Percentiles rank a stretch among this genome's conserved stretches.
These are phyloP conservation scores for Drymodes brunneopygia DNA, from an alignment of 2,113 vertebrate species.

Conservation along the genomic window DNA sequence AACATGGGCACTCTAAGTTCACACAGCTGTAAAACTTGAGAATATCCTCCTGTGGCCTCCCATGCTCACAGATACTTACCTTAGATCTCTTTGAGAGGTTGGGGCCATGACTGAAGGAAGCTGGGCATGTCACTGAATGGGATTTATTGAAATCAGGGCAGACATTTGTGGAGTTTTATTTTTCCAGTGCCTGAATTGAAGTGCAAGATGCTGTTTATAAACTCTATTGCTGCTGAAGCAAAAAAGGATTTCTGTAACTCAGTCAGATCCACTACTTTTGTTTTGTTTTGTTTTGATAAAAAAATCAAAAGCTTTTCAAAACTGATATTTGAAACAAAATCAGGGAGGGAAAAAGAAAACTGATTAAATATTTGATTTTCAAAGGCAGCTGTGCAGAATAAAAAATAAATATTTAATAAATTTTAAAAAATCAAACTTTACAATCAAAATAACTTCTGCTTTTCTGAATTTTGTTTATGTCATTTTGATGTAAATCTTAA, in stretches of 20 bases:
- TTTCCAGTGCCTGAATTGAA: not conserved
- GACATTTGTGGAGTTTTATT: not conserved
- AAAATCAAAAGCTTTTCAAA: not conserved
- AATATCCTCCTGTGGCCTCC: slow-evolving; percentile 34
- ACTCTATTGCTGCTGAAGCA: not conserved
- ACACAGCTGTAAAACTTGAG: slow-evolving; percentile 47
- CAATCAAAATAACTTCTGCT: not conserved
- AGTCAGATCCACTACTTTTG: not conserved
- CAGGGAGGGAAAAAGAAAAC: not conserved
- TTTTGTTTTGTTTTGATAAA: not conserved
- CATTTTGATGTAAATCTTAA: not conserved
- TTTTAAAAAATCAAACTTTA: not conserved
- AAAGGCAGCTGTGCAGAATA: not conserved
- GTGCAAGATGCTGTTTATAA: not conserved
- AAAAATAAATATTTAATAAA: not conserved
- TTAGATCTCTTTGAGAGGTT: not conserved
- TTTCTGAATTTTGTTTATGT: not conserved
- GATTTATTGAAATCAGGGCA: slow-evolving; percentile 10
- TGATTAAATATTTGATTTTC: slow-evolving; percentile 8
- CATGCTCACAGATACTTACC: not conserved
- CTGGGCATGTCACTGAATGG: not conserved
- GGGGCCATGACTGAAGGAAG: not conserved
- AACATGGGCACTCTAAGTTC: slow-evolving; percentile 41
- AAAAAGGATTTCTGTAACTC: not conserved
- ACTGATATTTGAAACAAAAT: slow-evolving; percentile 23